Base-by-base conservation (phyloP, 2,888 invertebrate genomes). In the Drosophila hawaiiensis region DNA sequence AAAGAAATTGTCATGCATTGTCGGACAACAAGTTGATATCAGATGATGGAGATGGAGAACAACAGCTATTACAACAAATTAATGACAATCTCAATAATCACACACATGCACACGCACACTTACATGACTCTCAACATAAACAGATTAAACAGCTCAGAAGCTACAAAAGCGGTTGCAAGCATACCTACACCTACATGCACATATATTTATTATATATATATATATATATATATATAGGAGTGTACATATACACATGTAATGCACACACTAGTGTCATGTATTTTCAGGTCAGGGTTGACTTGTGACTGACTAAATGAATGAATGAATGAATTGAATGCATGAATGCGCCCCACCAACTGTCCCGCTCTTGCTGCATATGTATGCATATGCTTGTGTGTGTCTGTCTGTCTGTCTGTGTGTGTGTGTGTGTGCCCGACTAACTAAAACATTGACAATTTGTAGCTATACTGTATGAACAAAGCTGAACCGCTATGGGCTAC, bases 261-360 rank as follows among this genome's bases (percentile, higher is more conserved):
- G 80, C 80, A 78, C 76, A 78, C 79, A 77, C 76, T 77, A 77
- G 76, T 78, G 76, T 78, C 76, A 78, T 80, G 59, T 80, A 77
- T 72, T 90, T 92, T 92, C 92, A 91, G 92, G 92, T 92, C 92
- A 92, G 92, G 92, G 92, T 92, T 92, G 91, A 92, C 92, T 90
- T 92, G 92, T 91, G 89, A 91, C 82, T 90, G 80, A 87, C 87
- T 87, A 82, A 90, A 84, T 89, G 87, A 90, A 89, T 89, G 89
- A 80, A 56, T 82, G 82, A 72, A 80, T 83, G 83, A 83, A 87
- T 82, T 84, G 90, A 89, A 89, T 87, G 87, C 84, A 84, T 90
- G 90, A 87, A 86, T 82, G 84, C 82, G 83, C 83, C 83, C 80
- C 89, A 76, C 78, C 80, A 87, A 68, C 82, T 67, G 43, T 67